A percentile compares a stretch with the other conserved stretches of the same genome.
Conservation (phyloP, 2,113 vertebrate genomes). For the Mobula birostris region DNA sequence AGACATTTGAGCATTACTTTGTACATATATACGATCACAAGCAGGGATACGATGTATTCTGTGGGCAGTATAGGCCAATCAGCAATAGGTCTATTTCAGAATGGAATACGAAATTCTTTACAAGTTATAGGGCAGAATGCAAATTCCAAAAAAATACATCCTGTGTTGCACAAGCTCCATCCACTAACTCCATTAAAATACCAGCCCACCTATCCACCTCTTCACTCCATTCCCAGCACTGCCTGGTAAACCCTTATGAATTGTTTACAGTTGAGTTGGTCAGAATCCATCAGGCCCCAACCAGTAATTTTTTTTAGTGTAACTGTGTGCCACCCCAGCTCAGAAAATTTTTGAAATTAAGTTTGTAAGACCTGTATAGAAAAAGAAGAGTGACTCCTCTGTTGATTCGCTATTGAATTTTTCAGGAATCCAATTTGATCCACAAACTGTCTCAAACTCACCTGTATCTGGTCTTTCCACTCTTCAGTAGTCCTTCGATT, state of each 20-base stretch:
- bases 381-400: background rate
- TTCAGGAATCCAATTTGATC: background rate
- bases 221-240: background rate
- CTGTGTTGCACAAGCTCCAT: background rate
- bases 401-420: background rate
- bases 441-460: slow-evolving; percentile 40
- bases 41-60: background rate
- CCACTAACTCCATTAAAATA: background rate
- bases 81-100: background rate
- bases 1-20: too few relatives aligned
- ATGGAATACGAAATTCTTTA: background rate
- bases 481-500: slow-evolving; percentile 47
- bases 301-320: background rate
- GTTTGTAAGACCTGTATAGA: background rate
- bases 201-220: background rate
- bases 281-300: background rate
- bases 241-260: background rate
- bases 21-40: too few relatives aligned
- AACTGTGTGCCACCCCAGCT: background rate
- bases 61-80: too few relatives aligned
- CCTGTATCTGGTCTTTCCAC: slow-evolving; percentile 39
- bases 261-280: background rate
- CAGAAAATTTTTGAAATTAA: background rate
- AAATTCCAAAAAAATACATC: background rate
- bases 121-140: background rate